phyloP scores from a whole-genome alignment of 2,888 invertebrate genomes.

The Dasysyrphus albostriatus region DNA sequence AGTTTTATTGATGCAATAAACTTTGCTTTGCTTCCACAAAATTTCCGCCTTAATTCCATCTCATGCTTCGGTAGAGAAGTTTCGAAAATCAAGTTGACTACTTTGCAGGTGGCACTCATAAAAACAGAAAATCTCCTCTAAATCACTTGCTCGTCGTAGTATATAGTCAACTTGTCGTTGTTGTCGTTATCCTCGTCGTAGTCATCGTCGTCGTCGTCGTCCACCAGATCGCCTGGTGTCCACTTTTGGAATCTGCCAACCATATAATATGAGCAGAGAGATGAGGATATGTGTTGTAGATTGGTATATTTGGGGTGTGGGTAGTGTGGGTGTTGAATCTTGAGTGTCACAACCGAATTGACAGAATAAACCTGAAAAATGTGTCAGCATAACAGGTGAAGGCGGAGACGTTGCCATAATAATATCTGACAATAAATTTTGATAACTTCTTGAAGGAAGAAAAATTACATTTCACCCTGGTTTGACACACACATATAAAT shows the following conservation, averaged over 20 bases:
- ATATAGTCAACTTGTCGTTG: conserved; percentile 9
- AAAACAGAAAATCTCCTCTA: conserved; percentile 71
- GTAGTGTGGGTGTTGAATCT: not conserved
- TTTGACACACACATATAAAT: conserved; percentile 12
- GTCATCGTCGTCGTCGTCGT: conserved; percentile 12
- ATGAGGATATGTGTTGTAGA: conserved; percentile 11
- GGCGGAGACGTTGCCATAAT: conserved; percentile 62
- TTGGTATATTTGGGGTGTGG: not conserved
- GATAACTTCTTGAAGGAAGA: conserved; percentile 70
- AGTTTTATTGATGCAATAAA: conserved; percentile 72
- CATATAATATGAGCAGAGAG: conserved; percentile 21
- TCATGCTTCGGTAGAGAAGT: conserved; percentile 21
- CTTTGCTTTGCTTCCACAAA: conserved; percentile 33
- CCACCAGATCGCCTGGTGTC: conserved; percentile 43
- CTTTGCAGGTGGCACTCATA: conserved; percentile 69
- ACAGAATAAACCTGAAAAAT: conserved; percentile 66
- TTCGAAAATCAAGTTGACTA: conserved; percentile 67
- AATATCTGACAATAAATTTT: conserved; percentile 74
- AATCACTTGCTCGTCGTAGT: conserved; percentile 51
- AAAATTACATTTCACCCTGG: conserved; percentile 58
- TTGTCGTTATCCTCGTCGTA: conserved; percentile 17
- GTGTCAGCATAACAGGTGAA: conserved; percentile 66
- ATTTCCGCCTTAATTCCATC: conserved; percentile 37
- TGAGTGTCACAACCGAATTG: conserved; percentile 39
- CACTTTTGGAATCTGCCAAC: conserved; percentile 42